Base-by-base conservation (phyloP, 2,888 invertebrate genomes). In the Orthosia incerta region DNA sequence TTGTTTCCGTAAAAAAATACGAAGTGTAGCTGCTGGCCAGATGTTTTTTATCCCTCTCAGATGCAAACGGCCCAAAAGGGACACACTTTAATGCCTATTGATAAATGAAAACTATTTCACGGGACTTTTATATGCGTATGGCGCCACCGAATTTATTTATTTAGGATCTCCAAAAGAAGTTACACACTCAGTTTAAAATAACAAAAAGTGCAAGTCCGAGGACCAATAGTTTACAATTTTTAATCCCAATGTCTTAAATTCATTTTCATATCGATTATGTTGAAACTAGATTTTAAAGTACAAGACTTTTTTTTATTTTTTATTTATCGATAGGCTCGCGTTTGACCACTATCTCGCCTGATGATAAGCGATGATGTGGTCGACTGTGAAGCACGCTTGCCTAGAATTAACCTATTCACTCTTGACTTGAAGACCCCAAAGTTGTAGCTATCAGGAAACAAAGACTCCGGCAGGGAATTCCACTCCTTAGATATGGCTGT, bases 21-120 rank as follows among this genome's bases (percentile, higher is more conserved):
- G 18, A 15, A 39, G 18, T 51, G 60, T 31, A 60, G 15, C n/a
- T 64, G n/a, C 45, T 65, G 51, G 46, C 45, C 46, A 55, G 75
- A 23, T 26, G 31, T 65, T 56, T 61, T 26, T 46, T 39, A 46
- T 61, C 20, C 20, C 50, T 7, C 46, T 50, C 20, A 59, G 39
- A 76, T 74, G 66, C 23, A 74, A 80, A 65, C 56, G 46, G 13
- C 26, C 20, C 56, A 51, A 80, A 65, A 61, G 39, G 75, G 80
- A 65, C 4, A 50, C 23, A 73, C 9, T 73, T 79, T 53, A 53
- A 73, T 73, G 26, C 50, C 66, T 65, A 66, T 65, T 61, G 39
- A 56, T 77, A 56, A 74, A 80, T 80, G 50, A 61, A 79, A 79
- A 71, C 62, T 56, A 50, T 26, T 64, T 46, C 12, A 55, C 18